Conservation (phyloP, 92 coral and sea anemone genomes). For the Plumapathes pennacea region DNA sequence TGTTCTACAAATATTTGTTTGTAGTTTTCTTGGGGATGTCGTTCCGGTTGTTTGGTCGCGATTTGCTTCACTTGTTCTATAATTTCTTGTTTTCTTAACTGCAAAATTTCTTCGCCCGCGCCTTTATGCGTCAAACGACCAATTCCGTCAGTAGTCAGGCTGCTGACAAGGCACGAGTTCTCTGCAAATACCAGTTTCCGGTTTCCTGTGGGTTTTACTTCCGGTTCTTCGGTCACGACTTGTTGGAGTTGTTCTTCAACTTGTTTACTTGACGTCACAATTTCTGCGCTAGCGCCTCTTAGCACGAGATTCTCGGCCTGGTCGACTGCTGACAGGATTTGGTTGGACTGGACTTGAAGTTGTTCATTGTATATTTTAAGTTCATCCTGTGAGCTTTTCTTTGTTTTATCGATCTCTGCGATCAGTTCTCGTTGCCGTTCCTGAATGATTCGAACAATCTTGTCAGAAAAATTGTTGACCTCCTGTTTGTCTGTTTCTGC, state of each 20-base stretch:
- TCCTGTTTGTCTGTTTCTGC: neutral
- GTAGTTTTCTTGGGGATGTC: too few relatives aligned
- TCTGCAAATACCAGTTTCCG: neutral
- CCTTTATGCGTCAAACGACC: slow-evolving; percentile 1
- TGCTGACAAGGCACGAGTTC: neutral
- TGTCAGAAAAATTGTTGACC: neutral
- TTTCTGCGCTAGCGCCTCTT: slow-evolving; percentile 3
- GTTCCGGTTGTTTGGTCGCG: too few relatives aligned
- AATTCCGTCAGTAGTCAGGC: neutral
- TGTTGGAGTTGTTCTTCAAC: neutral
- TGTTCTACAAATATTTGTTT: too few relatives aligned
- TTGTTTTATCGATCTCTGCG: neutral
- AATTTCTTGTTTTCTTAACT: too few relatives aligned
- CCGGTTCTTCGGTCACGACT: too few relatives aligned
- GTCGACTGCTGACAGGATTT: neutral
- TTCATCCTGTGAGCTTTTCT: neutral
- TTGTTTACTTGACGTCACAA: neutral
- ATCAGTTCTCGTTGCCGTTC: neutral
- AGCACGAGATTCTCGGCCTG: neutral
- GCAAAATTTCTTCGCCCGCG: neutral
- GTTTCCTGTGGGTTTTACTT: too few relatives aligned
- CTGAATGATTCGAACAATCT: neutral
- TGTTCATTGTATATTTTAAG: neutral
- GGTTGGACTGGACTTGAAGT: neutral
- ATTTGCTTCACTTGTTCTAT: too few relatives aligned